Evolutionary conservation across 2,797 vertebrate genomes (phyloP), one percentile per base, ranked within the genome.

Genomic region (Gymnothorax javanicus): DNA sequence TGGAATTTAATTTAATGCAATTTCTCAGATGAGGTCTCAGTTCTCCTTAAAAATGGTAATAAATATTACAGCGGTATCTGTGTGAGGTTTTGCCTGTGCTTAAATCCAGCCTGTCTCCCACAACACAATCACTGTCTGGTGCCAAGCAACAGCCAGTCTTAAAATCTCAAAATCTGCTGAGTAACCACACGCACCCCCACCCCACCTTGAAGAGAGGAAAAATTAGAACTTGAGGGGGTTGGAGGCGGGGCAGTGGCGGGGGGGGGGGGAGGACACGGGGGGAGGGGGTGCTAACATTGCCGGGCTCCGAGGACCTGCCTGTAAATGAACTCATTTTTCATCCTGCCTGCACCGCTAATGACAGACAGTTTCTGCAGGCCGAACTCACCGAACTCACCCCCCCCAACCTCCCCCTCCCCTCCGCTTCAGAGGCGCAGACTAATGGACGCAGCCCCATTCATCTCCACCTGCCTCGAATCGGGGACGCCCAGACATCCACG

Each of bases 271-370:
- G 64, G 71, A 60, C 60, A 71, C 56, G 87, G 58, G 84, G 85
- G 83, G 58, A 73, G 84, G 73, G 88, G 90, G 89, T 94, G 95
- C 96, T 96, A 95, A 95, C 94, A 94, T 96, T 98, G 94, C 94
- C 92, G 90, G 94, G 97, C 98, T 98, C 97, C 0, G 96, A 98
- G 97, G 98, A 98, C 98, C 97, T 97, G 96, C 94, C 95, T 95
- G 96, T 99, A 99, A 99, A 99, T 98, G 97, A 99, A 98, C 97
- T 97, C 97, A 98, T 99, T 98, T 94, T 97, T 99, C 98, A 99
- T 99, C 96, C 97, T 97, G 97, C 97, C 95, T 97, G 88, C 88
- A 95, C 96, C 97, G 97, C 98, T 98, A 98, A 98, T 98, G 98
- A 98, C 97, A 98, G 97, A 96, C 97, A 97, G 95, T 97, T 97